Conservation (phyloP, 2,113 vertebrate species). For the Corythornis madagascariensis region DNA sequence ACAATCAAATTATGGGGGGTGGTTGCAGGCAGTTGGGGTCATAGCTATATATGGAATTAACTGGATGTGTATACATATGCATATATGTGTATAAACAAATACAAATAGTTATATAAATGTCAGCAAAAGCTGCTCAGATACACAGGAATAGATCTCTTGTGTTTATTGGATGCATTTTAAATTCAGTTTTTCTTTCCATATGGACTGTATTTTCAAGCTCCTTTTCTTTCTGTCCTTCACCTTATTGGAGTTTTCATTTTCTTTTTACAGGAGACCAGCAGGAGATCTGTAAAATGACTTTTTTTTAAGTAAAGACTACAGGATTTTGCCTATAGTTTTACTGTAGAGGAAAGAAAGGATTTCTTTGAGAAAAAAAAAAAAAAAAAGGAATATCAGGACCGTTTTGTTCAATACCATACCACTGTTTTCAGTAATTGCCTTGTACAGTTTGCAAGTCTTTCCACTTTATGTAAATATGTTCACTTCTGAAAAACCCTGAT, state of each 20-base stretch:
- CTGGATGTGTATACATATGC: background rate
- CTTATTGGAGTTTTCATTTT: background rate
- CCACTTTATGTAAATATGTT: slow-evolving; percentile 22
- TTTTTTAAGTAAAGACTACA: background rate
- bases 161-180: slow-evolving; percentile 4
- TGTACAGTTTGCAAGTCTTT: slow-evolving; percentile 20
- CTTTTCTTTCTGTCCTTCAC: background rate
- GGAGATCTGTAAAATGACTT: background rate
- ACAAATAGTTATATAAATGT: background rate
- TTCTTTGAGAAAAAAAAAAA: slow-evolving; percentile 17
- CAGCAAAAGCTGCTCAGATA: background rate
- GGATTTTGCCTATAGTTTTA: slow-evolving; percentile 34
- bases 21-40: background rate
- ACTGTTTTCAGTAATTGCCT: slow-evolving; percentile 25
- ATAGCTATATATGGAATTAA: background rate
- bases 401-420: background rate
- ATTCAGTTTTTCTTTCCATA: background rate
- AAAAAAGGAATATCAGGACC: background rate
- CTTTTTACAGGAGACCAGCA: background rate
- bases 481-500: slow-evolving; percentile 7
- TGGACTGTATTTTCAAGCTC: background rate
- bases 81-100: background rate
- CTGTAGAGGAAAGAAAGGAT: slow-evolving; percentile 24
- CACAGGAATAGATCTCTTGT: background rate
- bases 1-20: background rate